Percentiles rank a stretch among this genome's conserved stretches.
phyloP scores from a whole-genome alignment of 2,797 vertebrate species.

The Paratrypauchen microcephalus region DNA sequence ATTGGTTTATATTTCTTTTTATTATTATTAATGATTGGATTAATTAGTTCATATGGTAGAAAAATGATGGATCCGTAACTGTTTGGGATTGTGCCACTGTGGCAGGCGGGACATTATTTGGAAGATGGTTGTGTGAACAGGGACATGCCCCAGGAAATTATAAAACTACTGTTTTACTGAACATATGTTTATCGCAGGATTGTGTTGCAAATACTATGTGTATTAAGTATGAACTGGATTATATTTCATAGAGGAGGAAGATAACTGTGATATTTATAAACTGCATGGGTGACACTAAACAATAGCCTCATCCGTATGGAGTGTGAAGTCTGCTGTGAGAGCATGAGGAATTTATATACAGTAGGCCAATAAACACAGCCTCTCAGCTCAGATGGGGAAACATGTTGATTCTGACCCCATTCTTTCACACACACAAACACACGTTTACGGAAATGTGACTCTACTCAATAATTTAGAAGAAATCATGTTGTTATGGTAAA shows the following conservation, averaged over 20 bases:
- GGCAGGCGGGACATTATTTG: no score
- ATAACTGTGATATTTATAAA: constrained; percentile 12
- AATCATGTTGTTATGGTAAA: background rate
- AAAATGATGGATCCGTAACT: no score
- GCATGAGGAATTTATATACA: constrained; percentile 24
- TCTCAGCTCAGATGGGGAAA: constrained; percentile 47
- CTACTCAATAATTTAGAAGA: background rate
- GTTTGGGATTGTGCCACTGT: no score
- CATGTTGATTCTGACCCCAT: constrained; percentile 69
- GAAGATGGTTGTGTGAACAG: background rate
- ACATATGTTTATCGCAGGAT: no score
- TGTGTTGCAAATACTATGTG: no score
- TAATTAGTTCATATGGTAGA: no score
- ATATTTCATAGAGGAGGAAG: background rate
- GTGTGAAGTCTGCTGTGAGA: constrained; percentile 49
- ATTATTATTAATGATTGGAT: no score
- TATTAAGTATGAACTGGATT: background rate
- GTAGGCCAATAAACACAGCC: constrained; percentile 13
- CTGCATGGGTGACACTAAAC: constrained; percentile 29
- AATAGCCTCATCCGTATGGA: constrained; percentile 14
- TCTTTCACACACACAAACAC: constrained; percentile 65
- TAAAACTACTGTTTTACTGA: background rate
- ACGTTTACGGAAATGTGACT: constrained; percentile 44
- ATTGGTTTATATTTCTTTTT: background rate
- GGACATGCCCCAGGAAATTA: background rate